Evolutionary conservation across 2,797 vertebrate species (phyloP), one percentile per base, ranked within the genome.

Genomic region (Cottoperca gobio): DNA sequence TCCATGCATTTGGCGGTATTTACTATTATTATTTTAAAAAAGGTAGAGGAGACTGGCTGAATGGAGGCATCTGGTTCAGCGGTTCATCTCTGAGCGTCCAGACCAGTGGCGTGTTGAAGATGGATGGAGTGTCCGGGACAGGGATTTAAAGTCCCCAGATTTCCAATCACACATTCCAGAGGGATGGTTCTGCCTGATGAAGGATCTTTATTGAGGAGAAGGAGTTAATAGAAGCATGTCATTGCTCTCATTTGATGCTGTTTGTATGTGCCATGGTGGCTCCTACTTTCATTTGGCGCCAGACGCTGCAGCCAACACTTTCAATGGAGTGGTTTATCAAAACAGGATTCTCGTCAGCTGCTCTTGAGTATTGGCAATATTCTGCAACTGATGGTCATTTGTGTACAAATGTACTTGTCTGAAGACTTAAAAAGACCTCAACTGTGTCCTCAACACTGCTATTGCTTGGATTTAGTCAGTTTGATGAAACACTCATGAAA

Each of bases 181-280:
- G 85, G 88, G 88, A 91, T 80, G 89, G 92, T 95, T 95, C 93
- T 95, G 93, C 93, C 92, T 94, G 92, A 93, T 91, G 87, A 93
- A 91, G 87, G 91, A 87, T 93, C 88, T 87, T 90, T 91, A 93
- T 94, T 95, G 92, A 86, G 73, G 79, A 86, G 76, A 78, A 84
- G 81, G 74, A 85, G 91, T 88, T 92, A 93, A 93, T 93, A 93
- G 92, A 93, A 93, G 93, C 93, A 94, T 93, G 91, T 93, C 89
- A 93, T 93, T 93, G 92, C 88, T 90, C 75, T 89, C 89, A 84
- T 91, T 90, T 88, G 89, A 72, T 64, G 79, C 80, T 72, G 81
- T 86, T 90, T 85, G 62, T 85, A 78, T 83, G 81, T 81, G 49
- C 72, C 73, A 54, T 64, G 12, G 39, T n/a, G 62, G 74, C 48